Base-by-base conservation (phyloP, 2,888 invertebrate genomes). In the Lasioglossum malachurum region DNA sequence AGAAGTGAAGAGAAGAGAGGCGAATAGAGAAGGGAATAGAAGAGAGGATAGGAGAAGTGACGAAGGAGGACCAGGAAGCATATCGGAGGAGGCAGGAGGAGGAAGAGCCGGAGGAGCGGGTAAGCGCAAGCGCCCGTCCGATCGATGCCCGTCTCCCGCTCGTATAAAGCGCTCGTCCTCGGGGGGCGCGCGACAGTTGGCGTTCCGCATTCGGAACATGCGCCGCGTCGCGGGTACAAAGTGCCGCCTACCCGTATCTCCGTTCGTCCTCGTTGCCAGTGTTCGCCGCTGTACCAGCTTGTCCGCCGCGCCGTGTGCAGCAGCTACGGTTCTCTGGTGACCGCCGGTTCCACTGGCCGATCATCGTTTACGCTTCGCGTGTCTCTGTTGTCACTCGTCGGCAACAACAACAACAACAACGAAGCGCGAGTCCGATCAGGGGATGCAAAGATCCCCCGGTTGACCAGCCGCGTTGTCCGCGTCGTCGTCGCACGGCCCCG, bases 91-190 rank as follows among this genome's bases (percentile, higher is more conserved):
- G 87, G 82, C 69, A 85, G 86, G 41, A 86, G 87, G 89, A 80
- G 82, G 87, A 86, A 82, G 84, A 88, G 87, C 89, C 31, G 1
- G 31, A 92, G 92, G 91, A 93, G 90, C 90, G 88, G 91, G 91
- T 91, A 91, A 92, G 95, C 95, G 95, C 95, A 95, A 94, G 95
- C 95, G 95, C 95, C 89, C 89, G 91, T 88, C 92, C 93, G 95
- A 95, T 95, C 95, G 95, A 95, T 95, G 95, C 91, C 91, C 92
- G 92, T 93, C 93, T 92, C 90, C 91, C 94, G 92, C 93, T 84
- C 84, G 94, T 95, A 95, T 94, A 95, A 95, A 95, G 94, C 94
- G 93, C 94, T 91, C 92, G 92, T 92, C 93, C 93, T 92, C 92
- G 92, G 93, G 93, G 94, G 95, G 94, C 93, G 94, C 92, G 93